Evolutionary conservation across 2,797 vertebrate genomes (phyloP), one percentile per base, ranked within the genome.

Genomic region (Adelosebastes latens): DNA sequence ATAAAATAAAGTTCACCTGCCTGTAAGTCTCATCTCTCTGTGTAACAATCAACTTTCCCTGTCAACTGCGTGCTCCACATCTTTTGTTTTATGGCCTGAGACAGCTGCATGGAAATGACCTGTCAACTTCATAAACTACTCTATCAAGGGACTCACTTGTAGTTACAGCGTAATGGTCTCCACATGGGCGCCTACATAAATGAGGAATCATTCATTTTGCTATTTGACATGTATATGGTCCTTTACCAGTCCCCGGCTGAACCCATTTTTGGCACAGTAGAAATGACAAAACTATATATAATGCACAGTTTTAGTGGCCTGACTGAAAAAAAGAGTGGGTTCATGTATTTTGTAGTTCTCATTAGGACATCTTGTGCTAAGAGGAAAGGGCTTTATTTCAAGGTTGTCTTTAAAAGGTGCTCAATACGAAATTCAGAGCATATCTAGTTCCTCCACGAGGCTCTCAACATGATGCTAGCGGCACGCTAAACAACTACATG

Each of bases 51-150:
- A 70, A 79, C 77, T 31, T 60, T 29, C 29, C 32, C 63, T 52
- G 77, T 81, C 81, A 81, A 85, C 83, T 64, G 59, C 65, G 5
- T 78, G 73, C 67, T 85, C 77, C 75, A 81, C 82, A 83, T 82
- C 71, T 84, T 49, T 73, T 88, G 76, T 59, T 90, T 92, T 87
- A 90, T 59, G 53, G 58, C 12, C 69, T 9, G 49, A 73, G 82
- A 86, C 85, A 90, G 90, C 89, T 92, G 84, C 85, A 80, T 84
- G 72, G 79, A 83, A 91, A 90, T 76, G 80, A 87, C 82, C 83
- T 85, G 83, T 88, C 90, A 87, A 59, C 74, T 73, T 78, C 74
- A 82, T 79, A 80, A 87, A 87, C 64, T 76, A 60, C 61, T 87
- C 60, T 84, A 83, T 89, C 81, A 83, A 61, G 77, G 66, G 70